Percentiles rank a stretch among this genome's conserved stretches.
These are phyloP conservation scores for Spinus pinus DNA, from an alignment of 2,797 vertebrate genomes.

Conservation along the genomic window DNA sequence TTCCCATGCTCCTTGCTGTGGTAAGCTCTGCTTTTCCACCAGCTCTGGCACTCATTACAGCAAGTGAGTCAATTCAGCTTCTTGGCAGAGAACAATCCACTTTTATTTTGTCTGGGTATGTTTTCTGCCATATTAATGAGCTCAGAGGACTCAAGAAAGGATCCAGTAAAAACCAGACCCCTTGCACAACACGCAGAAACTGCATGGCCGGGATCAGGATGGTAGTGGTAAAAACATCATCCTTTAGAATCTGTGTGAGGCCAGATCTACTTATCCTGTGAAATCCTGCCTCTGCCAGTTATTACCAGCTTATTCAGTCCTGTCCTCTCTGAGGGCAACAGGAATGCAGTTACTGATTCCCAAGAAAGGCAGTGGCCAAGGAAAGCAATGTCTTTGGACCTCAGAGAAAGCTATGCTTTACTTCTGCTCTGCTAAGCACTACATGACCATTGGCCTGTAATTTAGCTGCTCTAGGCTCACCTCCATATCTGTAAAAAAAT, in stretches of 20 bases:
- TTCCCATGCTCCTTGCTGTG: conserved; percentile 46
- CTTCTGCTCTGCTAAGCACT: not conserved
- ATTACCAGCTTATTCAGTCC: not conserved
- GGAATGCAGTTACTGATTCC: not conserved
- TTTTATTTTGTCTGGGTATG: conserved; percentile 50
- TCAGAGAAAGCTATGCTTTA: not conserved
- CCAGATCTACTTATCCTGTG: not conserved
- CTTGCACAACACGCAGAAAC: not conserved
- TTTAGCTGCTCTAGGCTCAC: not conserved
- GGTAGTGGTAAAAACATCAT: not conserved
- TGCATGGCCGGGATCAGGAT: not conserved
- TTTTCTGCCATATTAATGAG: conserved; percentile 54
- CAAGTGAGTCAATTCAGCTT: conserved; percentile 47
- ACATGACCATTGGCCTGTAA: not conserved
- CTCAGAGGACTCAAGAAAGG: not conserved
- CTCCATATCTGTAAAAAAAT: not conserved
- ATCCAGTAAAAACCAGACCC: not conserved
- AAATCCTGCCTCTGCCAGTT: not conserved
- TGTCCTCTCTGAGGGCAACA: not conserved
- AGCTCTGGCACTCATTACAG: conserved; percentile 29
- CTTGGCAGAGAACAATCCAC: conserved; percentile 6
- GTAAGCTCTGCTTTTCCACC: conserved; percentile 39
- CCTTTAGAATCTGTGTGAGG: not conserved
- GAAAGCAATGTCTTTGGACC: not conserved
- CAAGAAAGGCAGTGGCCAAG: not conserved